Conservation (phyloP, 2,797 vertebrate genomes). For the Tragelaphus eurycerus region DNA sequence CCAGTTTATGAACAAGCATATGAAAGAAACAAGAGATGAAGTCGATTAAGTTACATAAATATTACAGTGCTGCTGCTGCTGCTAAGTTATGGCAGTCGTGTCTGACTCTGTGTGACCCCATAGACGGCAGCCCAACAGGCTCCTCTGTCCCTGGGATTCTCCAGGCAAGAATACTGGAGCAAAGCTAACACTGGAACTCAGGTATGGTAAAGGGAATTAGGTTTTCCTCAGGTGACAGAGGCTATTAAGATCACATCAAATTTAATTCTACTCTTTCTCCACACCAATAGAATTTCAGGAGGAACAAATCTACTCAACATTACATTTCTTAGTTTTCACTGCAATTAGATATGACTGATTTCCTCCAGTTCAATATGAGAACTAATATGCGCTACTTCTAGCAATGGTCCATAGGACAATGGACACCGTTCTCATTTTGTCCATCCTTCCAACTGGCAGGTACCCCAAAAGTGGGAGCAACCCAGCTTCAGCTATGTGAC, state of each 20-base stretch:
- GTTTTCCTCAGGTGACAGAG: not conserved
- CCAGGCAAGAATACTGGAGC: too few species aligned
- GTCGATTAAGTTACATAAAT: not conserved
- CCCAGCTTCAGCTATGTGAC: not conserved
- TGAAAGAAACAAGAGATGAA: not conserved
- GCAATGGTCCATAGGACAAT: not conserved
- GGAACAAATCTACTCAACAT: not conserved
- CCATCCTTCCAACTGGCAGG: not conserved
- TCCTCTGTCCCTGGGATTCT: too few species aligned
- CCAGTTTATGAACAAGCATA: not conserved
- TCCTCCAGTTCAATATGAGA: not conserved
- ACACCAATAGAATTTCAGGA: not conserved
- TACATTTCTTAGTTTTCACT: not conserved
- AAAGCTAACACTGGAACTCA: not conserved
- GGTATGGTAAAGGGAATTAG: not conserved
- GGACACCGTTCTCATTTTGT: not conserved
- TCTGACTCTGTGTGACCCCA: too few species aligned
- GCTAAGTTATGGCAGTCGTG: rapidly evolving
- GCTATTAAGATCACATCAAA: not conserved
- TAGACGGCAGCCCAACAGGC: too few species aligned
- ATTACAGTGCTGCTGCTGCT: not conserved
- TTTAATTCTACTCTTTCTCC: not conserved
- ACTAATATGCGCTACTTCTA: not conserved
- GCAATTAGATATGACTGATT: not conserved
- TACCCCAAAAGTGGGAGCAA: not conserved